These are phyloP conservation scores for Polypterus senegalus DNA, from an alignment of 2,113 vertebrate genomes.

Conservation along the genomic window DNA sequence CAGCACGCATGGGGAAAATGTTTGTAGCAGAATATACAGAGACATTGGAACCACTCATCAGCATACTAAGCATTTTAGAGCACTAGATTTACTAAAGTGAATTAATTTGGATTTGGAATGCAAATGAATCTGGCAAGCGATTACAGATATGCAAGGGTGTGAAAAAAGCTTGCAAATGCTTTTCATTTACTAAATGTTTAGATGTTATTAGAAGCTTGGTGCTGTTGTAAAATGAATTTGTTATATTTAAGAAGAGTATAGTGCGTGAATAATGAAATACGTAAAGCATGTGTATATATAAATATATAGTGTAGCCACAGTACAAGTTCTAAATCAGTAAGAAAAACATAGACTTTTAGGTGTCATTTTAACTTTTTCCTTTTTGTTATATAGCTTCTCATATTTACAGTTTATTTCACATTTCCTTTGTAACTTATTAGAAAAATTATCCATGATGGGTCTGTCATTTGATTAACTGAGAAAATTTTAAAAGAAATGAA, in stretches of 20 bases:
- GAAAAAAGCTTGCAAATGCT: constrained; percentile 56
- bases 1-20: constrained; percentile 73
- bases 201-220: constrained; percentile 61
- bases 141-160: constrained; percentile 77
- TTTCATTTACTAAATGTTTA: constrained; percentile 71
- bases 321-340: too few species aligned
- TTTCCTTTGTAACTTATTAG: constrained; percentile 88
- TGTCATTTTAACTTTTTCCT: not conserved
- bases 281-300: constrained; percentile 31
- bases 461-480: constrained; percentile 91
- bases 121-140: constrained; percentile 87
- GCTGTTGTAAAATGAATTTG: constrained; percentile 49
- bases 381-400: constrained; percentile 38
- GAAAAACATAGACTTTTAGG: too few species aligned
- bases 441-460: constrained; percentile 65
- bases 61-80: constrained; percentile 81
- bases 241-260: constrained; percentile 52
- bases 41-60: constrained; percentile 74
- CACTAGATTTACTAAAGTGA: constrained; percentile 96
- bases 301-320: too few species aligned
- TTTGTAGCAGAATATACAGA: constrained; percentile 73
- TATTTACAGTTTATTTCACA: constrained; percentile 76
- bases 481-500: constrained; percentile 97
- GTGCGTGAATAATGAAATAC: constrained; percentile 43
- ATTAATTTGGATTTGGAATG: constrained; percentile 99